Evolutionary conservation across 1,140 invertebrate genomes (phyloP), one percentile per base, ranked within the genome.

Genomic region (Hesperophylax magnus): DNA sequence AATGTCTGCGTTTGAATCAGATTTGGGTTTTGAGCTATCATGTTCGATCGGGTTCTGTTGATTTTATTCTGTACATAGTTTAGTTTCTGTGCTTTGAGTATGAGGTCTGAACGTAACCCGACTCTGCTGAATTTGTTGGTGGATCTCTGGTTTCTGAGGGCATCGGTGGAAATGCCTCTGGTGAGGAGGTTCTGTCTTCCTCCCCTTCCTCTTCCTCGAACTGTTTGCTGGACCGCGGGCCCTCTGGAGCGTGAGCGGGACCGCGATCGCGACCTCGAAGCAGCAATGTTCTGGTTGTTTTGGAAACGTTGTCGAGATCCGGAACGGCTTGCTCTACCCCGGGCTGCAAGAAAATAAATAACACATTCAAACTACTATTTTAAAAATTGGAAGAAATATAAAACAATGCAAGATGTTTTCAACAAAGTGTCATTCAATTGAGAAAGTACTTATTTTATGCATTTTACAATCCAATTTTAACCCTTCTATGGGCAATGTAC

Each of bases 71-170:
- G 54, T 18, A 79, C 67, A 56, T 60, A 61, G 15, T 53, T 60
- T 22, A 78, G 69, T 9, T 79, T 79, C 47, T 83, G 82, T 2
- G 78, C 79, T 65, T 65, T 78, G 18, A 72, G 22, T 31, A 83
- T 83, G 54, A 71, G 77, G 67, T 83, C 82, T 2, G 82, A 83
- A 34, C 82, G 47, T 9, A 83, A 39, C 0, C 82, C 82, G 11
- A 76, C 61, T 22, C 65, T 34, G 39, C 60, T 79, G 18, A 53
- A 79, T 22, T 72, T 75, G 34, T 63, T 52, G 8, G 52, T 52
- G 9, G 39, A 34, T 78, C 56, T 22, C 61, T 24, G 56, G 52
- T 67, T 54, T 15, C 74, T 69, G 15, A 82, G 27, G 20, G 58
- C 7, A 1, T 53, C 61, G 9, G 82, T 80, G 5, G 79, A 79